These are phyloP conservation scores for Anthonomus grandis DNA, from an alignment of 1,140 invertebrate species.

Conservation along the genomic window DNA sequence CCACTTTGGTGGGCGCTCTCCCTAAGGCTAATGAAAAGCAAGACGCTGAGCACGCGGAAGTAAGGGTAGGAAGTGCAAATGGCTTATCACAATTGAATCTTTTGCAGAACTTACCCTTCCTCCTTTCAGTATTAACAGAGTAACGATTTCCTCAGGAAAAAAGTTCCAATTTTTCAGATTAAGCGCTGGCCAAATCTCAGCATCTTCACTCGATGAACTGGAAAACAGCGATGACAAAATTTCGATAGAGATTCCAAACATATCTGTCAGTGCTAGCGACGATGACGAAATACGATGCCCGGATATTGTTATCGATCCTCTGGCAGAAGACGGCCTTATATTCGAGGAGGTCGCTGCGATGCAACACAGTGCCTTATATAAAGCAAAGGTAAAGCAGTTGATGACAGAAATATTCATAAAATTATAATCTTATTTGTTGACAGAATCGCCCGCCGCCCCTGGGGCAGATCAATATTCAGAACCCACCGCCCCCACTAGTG, in stretches of 20 bases:
- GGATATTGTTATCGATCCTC: conserved; percentile 43
- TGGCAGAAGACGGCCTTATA: conserved; percentile 45
- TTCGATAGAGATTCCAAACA: conserved; percentile 47
- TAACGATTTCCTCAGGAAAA: no score
- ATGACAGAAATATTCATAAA: no score
- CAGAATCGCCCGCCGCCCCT: conserved; percentile 53
- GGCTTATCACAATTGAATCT: no score
- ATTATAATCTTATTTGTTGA: no score
- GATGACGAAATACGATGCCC: conserved; percentile 39
- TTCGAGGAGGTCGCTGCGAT: conserved; percentile 46
- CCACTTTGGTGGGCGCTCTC: no score
- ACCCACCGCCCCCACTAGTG: conserved; percentile 49
- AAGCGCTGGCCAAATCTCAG: conserved; percentile 30
- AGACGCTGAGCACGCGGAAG: no score
- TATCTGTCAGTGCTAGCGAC: conserved; percentile 44
- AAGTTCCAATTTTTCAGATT: no score
- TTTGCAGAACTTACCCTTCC: no score
- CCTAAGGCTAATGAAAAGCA: no score
- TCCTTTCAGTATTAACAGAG: no score
- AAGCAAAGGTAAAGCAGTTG: conserved; percentile 40
- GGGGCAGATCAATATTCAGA: conserved; percentile 43
- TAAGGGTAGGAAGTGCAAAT: no score
- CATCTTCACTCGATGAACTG: conserved; percentile 48
- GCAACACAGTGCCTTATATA: conserved; percentile 38
- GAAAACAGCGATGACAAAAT: conserved; percentile 49